A percentile compares a stretch with the other conserved stretches of the same genome.
These are phyloP conservation scores for Penaeus indicus DNA, from an alignment of 1,140 invertebrate genomes.

Conservation along the genomic window DNA sequence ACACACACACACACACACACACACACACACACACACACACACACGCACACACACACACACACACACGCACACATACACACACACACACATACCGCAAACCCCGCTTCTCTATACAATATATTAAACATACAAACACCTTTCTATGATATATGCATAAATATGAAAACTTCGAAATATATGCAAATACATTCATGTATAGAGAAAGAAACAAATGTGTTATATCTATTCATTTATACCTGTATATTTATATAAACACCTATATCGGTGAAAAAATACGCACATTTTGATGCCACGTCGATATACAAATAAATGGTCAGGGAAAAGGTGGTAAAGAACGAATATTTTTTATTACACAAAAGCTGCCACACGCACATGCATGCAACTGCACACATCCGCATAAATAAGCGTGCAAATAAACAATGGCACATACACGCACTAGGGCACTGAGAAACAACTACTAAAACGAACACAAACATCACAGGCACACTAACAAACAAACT, in stretches of 20 bases:
- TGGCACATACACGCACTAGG: too few relatives aligned
- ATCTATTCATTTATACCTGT: not conserved
- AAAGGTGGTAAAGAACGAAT: not conserved
- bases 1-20: too few relatives aligned
- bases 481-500: too few relatives aligned
- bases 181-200: constrained; percentile 24
- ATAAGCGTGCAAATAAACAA: too few relatives aligned
- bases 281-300: not conserved
- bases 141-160: not conserved
- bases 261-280: not conserved
- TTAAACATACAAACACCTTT: not conserved
- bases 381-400: not conserved
- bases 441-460: too few relatives aligned
- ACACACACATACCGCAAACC: not conserved
- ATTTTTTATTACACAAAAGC: not conserved
- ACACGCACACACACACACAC: too few relatives aligned
- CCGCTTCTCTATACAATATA: not conserved
- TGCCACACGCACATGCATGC: not conserved
- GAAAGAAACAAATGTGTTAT: constrained; percentile 9
- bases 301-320: not conserved
- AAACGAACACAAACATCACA: too few relatives aligned
- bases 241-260: constrained; percentile 13
- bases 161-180: not conserved
- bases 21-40: too few relatives aligned
- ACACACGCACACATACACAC: too few relatives aligned